These are phyloP conservation scores for Drosophila teissieri DNA, from an alignment of 1,140 invertebrate genomes.

Conservation along the genomic window DNA sequence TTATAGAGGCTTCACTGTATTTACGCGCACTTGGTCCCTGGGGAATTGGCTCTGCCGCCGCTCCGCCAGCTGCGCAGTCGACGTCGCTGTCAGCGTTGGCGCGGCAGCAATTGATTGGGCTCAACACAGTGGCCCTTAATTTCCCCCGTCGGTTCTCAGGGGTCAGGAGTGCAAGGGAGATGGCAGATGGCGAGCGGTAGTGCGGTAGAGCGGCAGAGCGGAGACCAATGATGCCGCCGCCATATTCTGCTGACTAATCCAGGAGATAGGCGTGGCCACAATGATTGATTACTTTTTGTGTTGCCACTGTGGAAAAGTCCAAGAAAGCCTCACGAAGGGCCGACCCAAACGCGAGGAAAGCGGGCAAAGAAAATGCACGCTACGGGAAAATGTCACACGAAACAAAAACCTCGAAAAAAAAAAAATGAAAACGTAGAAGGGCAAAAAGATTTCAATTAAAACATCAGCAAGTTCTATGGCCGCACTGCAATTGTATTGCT, in stretches of 20 bases:
- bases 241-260: conserved; percentile 83
- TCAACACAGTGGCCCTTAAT: conserved; percentile 60
- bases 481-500: conserved; percentile 23
- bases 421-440: conserved; percentile 7
- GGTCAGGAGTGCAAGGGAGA: conserved; percentile 30
- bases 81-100: conserved; percentile 48
- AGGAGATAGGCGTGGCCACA: conserved; percentile 83
- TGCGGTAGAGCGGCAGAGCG: conserved; percentile 17
- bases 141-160: conserved; percentile 30
- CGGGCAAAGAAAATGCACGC: conserved; percentile 40
- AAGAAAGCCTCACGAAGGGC: conserved; percentile 69
- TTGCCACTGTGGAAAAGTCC: conserved; percentile 75
- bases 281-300: conserved; percentile 83
- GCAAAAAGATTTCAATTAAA: conserved; percentile 70
- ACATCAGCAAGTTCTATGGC: conserved; percentile 52
- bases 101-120: conserved; percentile 80
- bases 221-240: conserved; percentile 81
- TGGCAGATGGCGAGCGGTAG: background rate
- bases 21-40: conserved; percentile 43
- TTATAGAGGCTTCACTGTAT: conserved; percentile 8
- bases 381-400: conserved; percentile 65
- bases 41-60: conserved; percentile 44
- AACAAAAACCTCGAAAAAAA: conserved; percentile 25
- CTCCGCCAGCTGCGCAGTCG: conserved; percentile 39
- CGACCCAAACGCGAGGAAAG: conserved; percentile 9